A percentile compares a stretch with the other conserved stretches of the same genome.
Conservation (phyloP, 2,113 vertebrate species). For the Narcine bancroftii region DNA sequence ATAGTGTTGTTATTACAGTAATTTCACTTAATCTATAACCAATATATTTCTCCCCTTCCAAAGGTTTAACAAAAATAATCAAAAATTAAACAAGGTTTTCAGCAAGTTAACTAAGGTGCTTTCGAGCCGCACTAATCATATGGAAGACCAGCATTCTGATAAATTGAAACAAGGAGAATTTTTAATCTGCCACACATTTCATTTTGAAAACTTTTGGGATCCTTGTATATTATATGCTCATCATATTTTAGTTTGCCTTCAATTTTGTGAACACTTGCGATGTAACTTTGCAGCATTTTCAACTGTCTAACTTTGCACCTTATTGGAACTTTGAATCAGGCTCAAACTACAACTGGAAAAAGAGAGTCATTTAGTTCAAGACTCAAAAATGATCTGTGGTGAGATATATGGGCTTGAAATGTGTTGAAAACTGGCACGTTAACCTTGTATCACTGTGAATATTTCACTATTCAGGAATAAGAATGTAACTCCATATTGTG, state of each 20-base stretch:
- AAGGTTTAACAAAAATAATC: not conserved
- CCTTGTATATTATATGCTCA: not conserved
- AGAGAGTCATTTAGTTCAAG: not conserved
- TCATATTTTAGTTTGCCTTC: not conserved
- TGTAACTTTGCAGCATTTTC: not conserved
- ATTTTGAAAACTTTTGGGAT: not conserved
- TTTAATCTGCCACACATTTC: not conserved
- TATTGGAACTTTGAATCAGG: not conserved
- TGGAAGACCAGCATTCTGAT: not conserved
- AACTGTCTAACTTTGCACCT: not conserved
- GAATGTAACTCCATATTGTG: slow-evolving; percentile 72
- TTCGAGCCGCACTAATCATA: not conserved
- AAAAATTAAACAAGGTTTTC: not conserved
- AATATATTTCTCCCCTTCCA: not conserved
- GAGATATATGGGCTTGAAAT: not conserved
- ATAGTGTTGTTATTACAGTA: no score
- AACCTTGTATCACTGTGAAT: not conserved
- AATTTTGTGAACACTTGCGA: not conserved
- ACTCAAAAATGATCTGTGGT: not conserved
- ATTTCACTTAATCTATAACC: not conserved
- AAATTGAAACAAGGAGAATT: not conserved
- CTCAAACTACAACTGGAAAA: not conserved
- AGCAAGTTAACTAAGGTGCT: not conserved
- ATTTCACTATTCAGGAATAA: slow-evolving; percentile 57
- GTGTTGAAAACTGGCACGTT: not conserved